phyloP scores from a whole-genome alignment of 2,113 vertebrate species.

The Isurus oxyrinchus region DNA sequence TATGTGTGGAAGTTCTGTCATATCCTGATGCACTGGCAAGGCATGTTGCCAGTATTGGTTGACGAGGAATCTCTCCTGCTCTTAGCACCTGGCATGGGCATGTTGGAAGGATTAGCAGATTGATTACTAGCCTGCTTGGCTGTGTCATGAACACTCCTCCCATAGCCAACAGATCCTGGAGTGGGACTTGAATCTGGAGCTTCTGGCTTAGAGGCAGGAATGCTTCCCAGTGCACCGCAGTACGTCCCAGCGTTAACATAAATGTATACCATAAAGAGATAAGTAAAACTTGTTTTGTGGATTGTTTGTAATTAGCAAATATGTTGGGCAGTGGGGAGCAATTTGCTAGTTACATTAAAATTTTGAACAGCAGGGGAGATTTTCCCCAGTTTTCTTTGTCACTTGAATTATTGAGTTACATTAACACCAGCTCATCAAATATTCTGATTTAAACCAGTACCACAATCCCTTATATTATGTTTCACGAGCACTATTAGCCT shows the following conservation, averaged over 20 bases:
- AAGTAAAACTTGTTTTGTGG: background rate
- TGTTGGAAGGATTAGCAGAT: background rate
- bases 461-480: background rate
- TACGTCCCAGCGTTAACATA: background rate
- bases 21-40: background rate
- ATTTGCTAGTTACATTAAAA: background rate
- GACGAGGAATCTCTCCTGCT: background rate
- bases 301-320: background rate
- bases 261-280: background rate
- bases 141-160: background rate
- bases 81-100: too few relatives aligned
- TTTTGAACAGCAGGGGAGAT: background rate
- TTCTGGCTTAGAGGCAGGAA: background rate
- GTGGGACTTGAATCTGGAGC: background rate
- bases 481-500: background rate
- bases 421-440: background rate
- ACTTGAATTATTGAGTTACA: background rate
- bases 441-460: background rate
- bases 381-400: background rate
- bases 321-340: background rate
- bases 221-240: background rate
- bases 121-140: background rate
- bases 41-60: background rate
- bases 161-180: background rate
- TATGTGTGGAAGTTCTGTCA: too few relatives aligned